phyloP scores from a whole-genome alignment of 2,888 invertebrate genomes.

The Tanypteryx hageni region DNA sequence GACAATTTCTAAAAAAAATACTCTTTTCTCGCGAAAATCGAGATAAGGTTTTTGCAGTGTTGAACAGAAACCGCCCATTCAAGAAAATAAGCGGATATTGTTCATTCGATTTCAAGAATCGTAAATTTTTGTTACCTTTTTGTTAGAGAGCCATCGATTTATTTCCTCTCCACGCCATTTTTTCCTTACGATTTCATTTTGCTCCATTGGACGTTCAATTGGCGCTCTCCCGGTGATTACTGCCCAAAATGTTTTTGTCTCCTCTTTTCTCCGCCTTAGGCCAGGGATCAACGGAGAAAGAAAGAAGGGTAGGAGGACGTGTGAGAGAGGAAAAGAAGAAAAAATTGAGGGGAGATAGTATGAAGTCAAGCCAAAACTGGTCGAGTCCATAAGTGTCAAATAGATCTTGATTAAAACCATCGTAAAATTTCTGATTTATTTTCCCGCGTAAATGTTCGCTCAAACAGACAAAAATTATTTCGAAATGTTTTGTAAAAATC shows the following conservation, averaged over 20 bases:
- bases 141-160: background rate
- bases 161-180: background rate
- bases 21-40: background rate
- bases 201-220: background rate
- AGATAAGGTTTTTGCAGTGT: background rate
- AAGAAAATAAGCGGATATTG: background rate
- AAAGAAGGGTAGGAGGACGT: background rate
- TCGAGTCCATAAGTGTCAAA: too few relatives aligned
- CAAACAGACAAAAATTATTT: too few relatives aligned
- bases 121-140: background rate
- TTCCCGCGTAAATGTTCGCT: too few relatives aligned
- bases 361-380: too few relatives aligned
- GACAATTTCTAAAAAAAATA: too few relatives aligned
- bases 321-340: background rate
- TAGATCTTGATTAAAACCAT: too few relatives aligned
- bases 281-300: background rate
- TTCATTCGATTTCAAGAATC: background rate
- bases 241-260: background rate
- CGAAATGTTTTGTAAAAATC: too few relatives aligned
- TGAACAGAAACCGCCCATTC: background rate
- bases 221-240: background rate
- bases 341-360: too few relatives aligned
- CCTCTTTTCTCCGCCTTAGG: background rate
- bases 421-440: too few relatives aligned
- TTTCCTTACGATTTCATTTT: background rate